These are phyloP conservation scores for Hippocampus barbouri DNA, from an alignment of 2,113 vertebrate species.

Conservation along the genomic window DNA sequence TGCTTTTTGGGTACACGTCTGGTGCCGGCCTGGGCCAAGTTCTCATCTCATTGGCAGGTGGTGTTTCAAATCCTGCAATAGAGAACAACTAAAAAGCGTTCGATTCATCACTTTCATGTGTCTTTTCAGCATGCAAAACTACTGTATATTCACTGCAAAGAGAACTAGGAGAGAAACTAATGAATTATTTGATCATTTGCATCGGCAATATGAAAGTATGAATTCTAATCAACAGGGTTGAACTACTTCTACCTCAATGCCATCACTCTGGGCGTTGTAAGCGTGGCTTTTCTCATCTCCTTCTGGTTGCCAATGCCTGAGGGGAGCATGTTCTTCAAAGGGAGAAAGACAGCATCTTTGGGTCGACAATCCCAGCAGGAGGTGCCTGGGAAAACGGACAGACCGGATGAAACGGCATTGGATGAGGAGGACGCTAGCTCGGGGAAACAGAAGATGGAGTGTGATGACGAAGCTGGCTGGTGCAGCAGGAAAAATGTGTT, in stretches of 20 bases:
- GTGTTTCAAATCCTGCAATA: background rate
- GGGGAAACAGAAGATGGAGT: conserved; percentile 17
- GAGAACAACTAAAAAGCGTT: background rate
- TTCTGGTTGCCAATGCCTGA: conserved; percentile 66
- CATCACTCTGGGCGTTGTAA: conserved; percentile 60
- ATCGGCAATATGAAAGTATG: conserved; percentile 3
- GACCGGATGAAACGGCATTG: conserved; percentile 13
- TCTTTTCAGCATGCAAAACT: conserved; percentile 1
- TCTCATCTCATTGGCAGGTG: conserved; percentile 64
- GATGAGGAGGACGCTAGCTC: conserved; percentile 24
- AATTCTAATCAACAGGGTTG: conserved; percentile 38
- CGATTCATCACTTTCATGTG: background rate
- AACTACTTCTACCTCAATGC: conserved; percentile 66
- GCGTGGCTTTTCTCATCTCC: conserved; percentile 61
- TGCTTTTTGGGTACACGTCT: conserved; percentile 65
- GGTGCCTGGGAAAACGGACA: background rate
- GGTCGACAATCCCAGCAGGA: conserved; percentile 24
- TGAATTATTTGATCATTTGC: background rate
- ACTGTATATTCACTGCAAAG: background rate
- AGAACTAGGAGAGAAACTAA: background rate
- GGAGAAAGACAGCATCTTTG: conserved; percentile 13
- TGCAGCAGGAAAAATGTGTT: conserved; percentile 40
- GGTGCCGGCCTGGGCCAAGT: conserved; percentile 66
- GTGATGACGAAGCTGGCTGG: conserved; percentile 18
- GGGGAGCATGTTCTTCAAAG: conserved; percentile 63